A percentile compares a stretch with the other conserved stretches of the same genome.
phyloP scores from a whole-genome alignment of 2,888 invertebrate species.

The Rhagonycha fulva region DNA sequence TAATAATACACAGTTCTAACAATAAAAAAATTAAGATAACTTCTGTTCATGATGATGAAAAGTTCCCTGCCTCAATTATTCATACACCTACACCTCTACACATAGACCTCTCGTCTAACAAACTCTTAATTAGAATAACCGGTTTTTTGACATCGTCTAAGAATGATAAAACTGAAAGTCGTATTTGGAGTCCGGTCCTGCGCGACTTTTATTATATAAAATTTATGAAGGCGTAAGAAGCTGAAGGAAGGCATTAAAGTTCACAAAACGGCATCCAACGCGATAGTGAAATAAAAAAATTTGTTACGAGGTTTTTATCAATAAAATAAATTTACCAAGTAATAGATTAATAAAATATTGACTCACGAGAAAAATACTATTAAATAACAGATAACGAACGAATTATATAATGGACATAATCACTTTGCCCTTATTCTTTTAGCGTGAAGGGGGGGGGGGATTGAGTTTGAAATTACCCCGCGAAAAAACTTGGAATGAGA shows the following conservation, averaged over 20 bases:
- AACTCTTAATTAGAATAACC: not conserved
- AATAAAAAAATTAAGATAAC: not conserved
- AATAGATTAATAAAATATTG: not conserved
- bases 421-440: not conserved
- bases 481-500: not conserved
- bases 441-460: not conserved
- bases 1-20: not conserved
- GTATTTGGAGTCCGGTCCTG: not conserved
- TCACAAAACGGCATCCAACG: not conserved
- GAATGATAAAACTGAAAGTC: not conserved
- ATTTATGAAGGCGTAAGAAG: not conserved
- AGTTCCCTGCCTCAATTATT: not conserved
- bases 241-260: not conserved
- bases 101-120: not conserved
- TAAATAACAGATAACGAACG: not conserved
- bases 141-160: not conserved
- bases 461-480: not conserved
- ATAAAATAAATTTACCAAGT: not conserved
- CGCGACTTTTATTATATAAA: not conserved
- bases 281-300: not conserved
- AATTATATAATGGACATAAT: not conserved
- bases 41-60: not conserved
- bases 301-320: not conserved
- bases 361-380: not conserved
- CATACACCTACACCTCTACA: not conserved